Conservation (phyloP, 2,888 invertebrate species). For the Spodoptera littoralis region DNA sequence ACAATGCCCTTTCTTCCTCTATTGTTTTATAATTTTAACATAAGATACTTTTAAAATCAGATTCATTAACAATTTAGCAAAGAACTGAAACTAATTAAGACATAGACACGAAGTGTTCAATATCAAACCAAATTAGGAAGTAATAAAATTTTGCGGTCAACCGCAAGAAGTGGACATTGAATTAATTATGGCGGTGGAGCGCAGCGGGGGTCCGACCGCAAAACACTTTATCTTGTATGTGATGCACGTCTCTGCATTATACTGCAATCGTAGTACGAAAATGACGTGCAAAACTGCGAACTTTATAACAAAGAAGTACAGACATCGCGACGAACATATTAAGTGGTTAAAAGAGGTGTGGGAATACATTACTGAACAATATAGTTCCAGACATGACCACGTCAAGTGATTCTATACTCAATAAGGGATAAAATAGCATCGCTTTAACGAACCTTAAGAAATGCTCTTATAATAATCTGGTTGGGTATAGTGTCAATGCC, state of each 20-base stretch:
- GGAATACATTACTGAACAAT: slow-evolving; percentile 40
- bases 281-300: slow-evolving; percentile 59
- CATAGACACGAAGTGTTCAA: slow-evolving; percentile 53
- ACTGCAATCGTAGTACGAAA: slow-evolving; percentile 59
- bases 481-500: slow-evolving; percentile 49
- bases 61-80: slow-evolving; percentile 2
- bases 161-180: slow-evolving; percentile 68
- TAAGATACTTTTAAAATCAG: background rate
- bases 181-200: slow-evolving; percentile 72
- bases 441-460: slow-evolving; percentile 16
- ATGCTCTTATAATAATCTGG: slow-evolving; percentile 35
- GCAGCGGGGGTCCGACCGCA: slow-evolving; percentile 66
- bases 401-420: slow-evolving; percentile 1
- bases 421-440: slow-evolving; percentile 11
- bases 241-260: slow-evolving; percentile 65
- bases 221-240: slow-evolving; percentile 62
- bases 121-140: slow-evolving; percentile 64
- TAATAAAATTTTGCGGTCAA: slow-evolving; percentile 69
- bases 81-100: slow-evolving; percentile 49
- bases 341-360: slow-evolving; percentile 46
- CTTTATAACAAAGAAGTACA: slow-evolving; percentile 60
- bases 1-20: no score
- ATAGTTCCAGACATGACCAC: slow-evolving; percentile 13
- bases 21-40: no score
- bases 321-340: slow-evolving; percentile 44